phyloP scores from a whole-genome alignment of 1,140 invertebrate genomes.

The Drosophila lacertosa region DNA sequence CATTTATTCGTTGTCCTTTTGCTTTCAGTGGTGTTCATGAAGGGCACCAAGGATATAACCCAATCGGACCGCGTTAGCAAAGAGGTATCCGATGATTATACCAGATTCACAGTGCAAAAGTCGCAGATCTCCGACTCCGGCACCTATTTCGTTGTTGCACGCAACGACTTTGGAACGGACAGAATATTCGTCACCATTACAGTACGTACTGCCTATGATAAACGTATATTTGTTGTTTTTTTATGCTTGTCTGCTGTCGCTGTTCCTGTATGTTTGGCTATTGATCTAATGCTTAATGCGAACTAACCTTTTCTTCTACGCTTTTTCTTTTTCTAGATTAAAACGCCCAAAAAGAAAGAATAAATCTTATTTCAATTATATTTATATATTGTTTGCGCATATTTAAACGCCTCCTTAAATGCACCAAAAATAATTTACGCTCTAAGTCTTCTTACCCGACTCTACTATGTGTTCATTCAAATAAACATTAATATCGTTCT shows the following conservation, averaged over 20 bases:
- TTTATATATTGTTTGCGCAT: constrained; percentile 61
- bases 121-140: constrained; percentile 94
- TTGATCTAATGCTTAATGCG: constrained; percentile 57
- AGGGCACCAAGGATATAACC: constrained; percentile 92
- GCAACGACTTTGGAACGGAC: constrained; percentile 95
- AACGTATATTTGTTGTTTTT: constrained; percentile 4
- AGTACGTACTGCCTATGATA: constrained; percentile 84
- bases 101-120: constrained; percentile 94
- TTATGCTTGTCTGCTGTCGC: constrained; percentile 32
- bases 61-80: constrained; percentile 90
- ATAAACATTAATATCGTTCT: constrained; percentile 70
- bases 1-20: constrained; percentile 5
- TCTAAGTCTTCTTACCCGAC: constrained; percentile 66
- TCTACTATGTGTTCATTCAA: constrained; percentile 78
- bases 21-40: constrained; percentile 92
- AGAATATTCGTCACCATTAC: constrained; percentile 92
- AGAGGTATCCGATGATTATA: constrained; percentile 93
- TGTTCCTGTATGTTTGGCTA: constrained; percentile 38
- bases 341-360: constrained; percentile 83
- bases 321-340: constrained; percentile 72
- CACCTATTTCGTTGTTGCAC: constrained; percentile 96
- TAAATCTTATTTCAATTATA: constrained; percentile 65
- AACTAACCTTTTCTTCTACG: constrained; percentile 51
- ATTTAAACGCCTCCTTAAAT: constrained; percentile 53
- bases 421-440: constrained; percentile 45